phyloP scores from a whole-genome alignment of 2,113 vertebrate species.

The Hirundichthys speculiger region DNA sequence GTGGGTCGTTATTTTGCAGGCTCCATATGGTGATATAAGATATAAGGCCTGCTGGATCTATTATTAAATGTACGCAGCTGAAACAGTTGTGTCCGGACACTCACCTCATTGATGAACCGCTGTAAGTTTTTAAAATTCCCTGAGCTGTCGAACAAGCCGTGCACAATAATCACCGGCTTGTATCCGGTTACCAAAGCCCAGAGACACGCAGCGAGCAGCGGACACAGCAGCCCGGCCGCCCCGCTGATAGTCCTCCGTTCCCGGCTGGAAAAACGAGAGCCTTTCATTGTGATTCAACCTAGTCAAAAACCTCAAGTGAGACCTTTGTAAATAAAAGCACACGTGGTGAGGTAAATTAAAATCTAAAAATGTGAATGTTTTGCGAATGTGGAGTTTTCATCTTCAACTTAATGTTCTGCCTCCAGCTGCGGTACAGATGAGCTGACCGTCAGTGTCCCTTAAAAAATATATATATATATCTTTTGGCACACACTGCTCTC shows the following conservation, averaged over 20 bases:
- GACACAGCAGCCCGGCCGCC: conserved; percentile 49
- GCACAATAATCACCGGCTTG: conserved; percentile 89
- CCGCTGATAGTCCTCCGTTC: conserved; percentile 27
- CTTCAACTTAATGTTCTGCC: neutral
- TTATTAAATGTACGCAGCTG: too few species aligned
- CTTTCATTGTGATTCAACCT: conserved; percentile 28
- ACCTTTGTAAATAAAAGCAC: neutral
- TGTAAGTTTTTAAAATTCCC: conserved; percentile 82
- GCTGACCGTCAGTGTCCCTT: neutral
- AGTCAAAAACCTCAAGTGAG: neutral
- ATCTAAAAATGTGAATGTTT: conserved; percentile 4
- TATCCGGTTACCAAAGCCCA: conserved; percentile 75
- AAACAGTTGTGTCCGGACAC: neutral
- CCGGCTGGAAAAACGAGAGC: neutral
- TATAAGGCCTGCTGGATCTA: conserved; percentile 15
- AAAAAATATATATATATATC: too few species aligned
- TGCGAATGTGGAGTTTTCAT: conserved; percentile 21
- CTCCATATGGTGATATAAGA: conserved; percentile 4
- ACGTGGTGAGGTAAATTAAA: conserved; percentile 25
- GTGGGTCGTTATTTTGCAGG: neutral
- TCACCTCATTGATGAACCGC: conserved; percentile 85
- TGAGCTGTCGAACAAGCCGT: conserved; percentile 91
- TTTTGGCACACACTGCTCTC: neutral
- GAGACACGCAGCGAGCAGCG: conserved; percentile 70
- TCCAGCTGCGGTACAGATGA: neutral